Evolutionary conservation across 2,797 vertebrate genomes (phyloP).

Genomic region (Botia kubotai): DNA sequence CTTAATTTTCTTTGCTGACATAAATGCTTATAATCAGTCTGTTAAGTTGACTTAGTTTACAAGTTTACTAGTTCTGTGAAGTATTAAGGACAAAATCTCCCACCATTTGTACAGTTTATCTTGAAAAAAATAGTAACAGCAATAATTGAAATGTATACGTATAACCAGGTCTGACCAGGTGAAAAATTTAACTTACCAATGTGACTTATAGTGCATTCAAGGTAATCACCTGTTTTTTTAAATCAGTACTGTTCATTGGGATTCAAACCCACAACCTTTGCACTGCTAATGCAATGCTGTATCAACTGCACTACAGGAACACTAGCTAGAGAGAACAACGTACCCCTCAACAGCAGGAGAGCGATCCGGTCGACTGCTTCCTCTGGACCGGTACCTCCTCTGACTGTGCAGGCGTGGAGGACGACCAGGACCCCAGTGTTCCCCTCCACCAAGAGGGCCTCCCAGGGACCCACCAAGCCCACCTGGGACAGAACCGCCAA

Average conservation of each 20-base stretch:
- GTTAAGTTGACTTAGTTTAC: background rate
- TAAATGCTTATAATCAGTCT: background rate
- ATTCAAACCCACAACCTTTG: too few species aligned
- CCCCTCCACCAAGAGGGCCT: constrained; percentile 73
- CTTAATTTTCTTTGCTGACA: background rate
- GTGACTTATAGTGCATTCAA: too few species aligned
- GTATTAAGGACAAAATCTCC: background rate
- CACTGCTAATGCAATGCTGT: too few species aligned
- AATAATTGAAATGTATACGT: background rate
- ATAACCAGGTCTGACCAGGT: background rate
- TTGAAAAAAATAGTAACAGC: too few species aligned
- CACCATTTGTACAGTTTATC: too few species aligned
- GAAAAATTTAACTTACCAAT: background rate
- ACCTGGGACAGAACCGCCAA: constrained; percentile 66
- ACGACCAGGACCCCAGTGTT: constrained; percentile 88
- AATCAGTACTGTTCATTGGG: too few species aligned
- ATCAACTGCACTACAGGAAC: too few species aligned
- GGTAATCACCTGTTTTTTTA: too few species aligned
- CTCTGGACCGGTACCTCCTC: constrained; percentile 86
- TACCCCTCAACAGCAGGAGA: constrained; percentile 95
- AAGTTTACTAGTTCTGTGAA: background rate
- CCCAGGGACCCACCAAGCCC: constrained; percentile 75
- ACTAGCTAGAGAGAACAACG: constrained; percentile 34
- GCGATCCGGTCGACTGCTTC: constrained; percentile 89
- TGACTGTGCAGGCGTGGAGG: constrained; percentile 86